Percentiles rank a stretch among this genome's conserved stretches.
Evolutionary conservation across 2,888 invertebrate species (phyloP).

Genomic region (Mythimna impura): DNA sequence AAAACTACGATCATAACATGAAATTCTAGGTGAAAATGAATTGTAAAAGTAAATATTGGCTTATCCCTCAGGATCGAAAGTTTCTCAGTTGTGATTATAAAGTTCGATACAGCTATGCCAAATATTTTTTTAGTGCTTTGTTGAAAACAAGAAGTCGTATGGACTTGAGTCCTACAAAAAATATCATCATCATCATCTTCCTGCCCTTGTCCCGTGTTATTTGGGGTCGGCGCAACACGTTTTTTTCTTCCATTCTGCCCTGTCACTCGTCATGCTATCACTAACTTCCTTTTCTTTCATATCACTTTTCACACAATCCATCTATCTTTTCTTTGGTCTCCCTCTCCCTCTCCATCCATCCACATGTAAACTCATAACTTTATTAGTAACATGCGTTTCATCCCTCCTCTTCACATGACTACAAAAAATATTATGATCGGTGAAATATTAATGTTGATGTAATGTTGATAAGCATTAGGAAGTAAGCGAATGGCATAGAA

Average conservation of each 20-base stretch:
- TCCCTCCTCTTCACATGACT: no score
- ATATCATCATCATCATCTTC: no score
- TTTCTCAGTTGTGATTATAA: neutral
- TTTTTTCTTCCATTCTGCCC: no score
- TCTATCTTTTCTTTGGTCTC: no score
- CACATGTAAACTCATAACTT: no score
- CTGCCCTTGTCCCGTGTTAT: no score
- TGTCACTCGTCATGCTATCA: no score
- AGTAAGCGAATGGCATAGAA: neutral
- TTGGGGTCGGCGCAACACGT: no score
- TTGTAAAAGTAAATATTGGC: slow-evolving; percentile 11
- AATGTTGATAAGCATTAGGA: neutral
- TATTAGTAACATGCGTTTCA: no score
- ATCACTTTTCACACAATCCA: no score
- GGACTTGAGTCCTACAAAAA: neutral
- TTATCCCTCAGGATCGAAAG: neutral
- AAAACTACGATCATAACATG: slow-evolving; percentile 18
- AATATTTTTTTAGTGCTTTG: neutral
- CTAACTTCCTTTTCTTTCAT: no score
- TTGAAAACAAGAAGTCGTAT: neutral
- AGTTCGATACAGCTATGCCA: neutral
- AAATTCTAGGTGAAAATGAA: slow-evolving; percentile 13
- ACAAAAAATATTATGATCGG: neutral
- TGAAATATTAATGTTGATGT: neutral
- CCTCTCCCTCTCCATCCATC: no score